These are phyloP conservation scores for Leptobrachium leishanense DNA, from an alignment of 2,113 vertebrate genomes.

Conservation along the genomic window DNA sequence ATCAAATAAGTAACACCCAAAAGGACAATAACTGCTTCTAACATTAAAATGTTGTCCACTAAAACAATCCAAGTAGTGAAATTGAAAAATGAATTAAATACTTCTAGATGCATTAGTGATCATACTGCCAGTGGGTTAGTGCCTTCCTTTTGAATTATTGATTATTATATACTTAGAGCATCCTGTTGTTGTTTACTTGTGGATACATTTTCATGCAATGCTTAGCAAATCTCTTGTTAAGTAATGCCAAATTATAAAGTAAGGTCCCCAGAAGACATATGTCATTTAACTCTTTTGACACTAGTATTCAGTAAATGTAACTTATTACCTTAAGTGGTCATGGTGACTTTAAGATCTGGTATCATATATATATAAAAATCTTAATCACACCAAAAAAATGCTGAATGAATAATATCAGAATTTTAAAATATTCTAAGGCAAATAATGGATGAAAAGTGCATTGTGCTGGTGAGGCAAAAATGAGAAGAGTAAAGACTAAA, in stretches of 20 bases:
- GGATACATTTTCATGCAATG: constrained; percentile 48
- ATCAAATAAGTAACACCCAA: background rate
- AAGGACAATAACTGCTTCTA: background rate
- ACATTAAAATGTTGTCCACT: constrained; percentile 51
- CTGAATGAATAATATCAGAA: no score
- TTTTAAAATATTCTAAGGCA: no score
- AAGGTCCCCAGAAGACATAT: background rate
- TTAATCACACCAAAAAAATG: no score
- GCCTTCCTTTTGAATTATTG: constrained; percentile 62
- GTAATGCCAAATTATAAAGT: constrained; percentile 7
- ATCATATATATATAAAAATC: no score
- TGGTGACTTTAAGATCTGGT: no score
- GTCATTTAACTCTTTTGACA: background rate
- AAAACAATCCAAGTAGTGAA: constrained; percentile 58
- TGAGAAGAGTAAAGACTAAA: no score
- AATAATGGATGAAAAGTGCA: no score
- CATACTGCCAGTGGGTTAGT: constrained; percentile 54
- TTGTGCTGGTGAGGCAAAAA: no score
- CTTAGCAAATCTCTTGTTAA: constrained; percentile 5
- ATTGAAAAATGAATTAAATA: constrained; percentile 55
- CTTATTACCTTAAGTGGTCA: no score
- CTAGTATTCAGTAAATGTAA: background rate
- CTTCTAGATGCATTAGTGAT: constrained; percentile 62
- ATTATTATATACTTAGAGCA: constrained; percentile 60
- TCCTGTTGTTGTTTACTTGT: constrained; percentile 54